These are phyloP conservation scores for Nettapus auritus DNA, from an alignment of 2,113 vertebrate species.

Conservation along the genomic window DNA sequence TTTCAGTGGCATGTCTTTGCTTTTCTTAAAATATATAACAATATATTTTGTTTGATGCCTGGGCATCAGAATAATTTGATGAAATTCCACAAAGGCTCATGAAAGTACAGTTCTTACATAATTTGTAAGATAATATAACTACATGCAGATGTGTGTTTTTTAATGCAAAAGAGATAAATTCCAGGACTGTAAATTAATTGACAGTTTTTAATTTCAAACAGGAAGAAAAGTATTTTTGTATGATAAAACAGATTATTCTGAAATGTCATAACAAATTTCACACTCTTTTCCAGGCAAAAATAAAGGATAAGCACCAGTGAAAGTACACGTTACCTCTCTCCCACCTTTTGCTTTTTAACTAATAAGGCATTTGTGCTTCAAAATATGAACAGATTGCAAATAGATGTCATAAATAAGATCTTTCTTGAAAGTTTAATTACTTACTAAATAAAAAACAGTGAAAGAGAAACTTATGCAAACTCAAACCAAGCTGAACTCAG, in stretches of 20 bases:
- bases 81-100: neutral
- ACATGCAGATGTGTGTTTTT: rapidly evolving
- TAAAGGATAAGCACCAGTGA: neutral
- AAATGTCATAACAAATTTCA: neutral
- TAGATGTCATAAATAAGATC: neutral
- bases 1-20: neutral
- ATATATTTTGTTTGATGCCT: neutral
- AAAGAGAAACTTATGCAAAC: neutral
- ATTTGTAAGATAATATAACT: neutral
- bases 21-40: neutral
- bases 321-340: neutral
- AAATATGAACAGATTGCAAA: neutral
- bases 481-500: neutral
- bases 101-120: neutral
- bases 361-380: neutral
- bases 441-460: neutral
- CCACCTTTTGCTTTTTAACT: neutral
- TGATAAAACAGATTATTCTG: neutral
- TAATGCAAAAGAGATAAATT: neutral
- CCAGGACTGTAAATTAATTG: neutral
- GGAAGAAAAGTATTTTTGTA: neutral
- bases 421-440: neutral
- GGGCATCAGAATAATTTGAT: neutral
- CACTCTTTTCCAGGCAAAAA: neutral
- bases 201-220: neutral